Base-by-base conservation (phyloP, 2,113 vertebrate species). In the Lasiurus cinereus region DNA sequence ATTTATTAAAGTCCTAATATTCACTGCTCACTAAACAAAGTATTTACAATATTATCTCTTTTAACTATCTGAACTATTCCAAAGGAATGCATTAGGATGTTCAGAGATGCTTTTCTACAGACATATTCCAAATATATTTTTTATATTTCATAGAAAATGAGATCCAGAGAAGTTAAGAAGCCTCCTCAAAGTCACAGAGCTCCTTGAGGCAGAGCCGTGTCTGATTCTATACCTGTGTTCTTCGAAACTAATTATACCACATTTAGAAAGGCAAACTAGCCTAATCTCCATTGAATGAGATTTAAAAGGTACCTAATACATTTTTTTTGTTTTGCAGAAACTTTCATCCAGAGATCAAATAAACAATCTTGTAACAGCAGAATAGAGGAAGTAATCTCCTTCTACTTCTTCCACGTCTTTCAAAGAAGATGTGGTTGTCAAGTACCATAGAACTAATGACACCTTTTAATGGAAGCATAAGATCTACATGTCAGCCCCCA, bases 341-440 rank as follows among this genome's bases (percentile, higher is more conserved):
- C 27, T n/a, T 89, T 84, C n/a, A 67, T 82, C 22, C 67, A 80
- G 46, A 85, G 24, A 69, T 88, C n/a, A 83, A 96, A 83, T 11
- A 69, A 69, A 95, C 94, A 79, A 70, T 54, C 29, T 87, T n/a
- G 16, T 24, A 46, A 64, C 39, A 31, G 43, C 14, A 66, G 79
- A 43, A 83, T 2, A 27, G 15, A 29, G 18, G 5, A 16, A 59
- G 1, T 18, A 8, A 72, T 84, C 33, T 67, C 22, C 5, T 8
- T 59, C 48, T n/a, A 90, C 18, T 82, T 95, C 19, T 29, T 50
- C 24, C 0, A 11, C 33, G 50, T 88, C 90, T 83, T 78, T 96
- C 84, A 94, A 90, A 88, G 36, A 91, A 83, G 94, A 90, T 10
- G 18, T 46, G 46, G 39, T 85, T 95, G 91, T 94, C 89, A 91